Evolutionary conservation across 2,888 invertebrate species (phyloP).

Genomic region (Cheilosia vernalis): DNA sequence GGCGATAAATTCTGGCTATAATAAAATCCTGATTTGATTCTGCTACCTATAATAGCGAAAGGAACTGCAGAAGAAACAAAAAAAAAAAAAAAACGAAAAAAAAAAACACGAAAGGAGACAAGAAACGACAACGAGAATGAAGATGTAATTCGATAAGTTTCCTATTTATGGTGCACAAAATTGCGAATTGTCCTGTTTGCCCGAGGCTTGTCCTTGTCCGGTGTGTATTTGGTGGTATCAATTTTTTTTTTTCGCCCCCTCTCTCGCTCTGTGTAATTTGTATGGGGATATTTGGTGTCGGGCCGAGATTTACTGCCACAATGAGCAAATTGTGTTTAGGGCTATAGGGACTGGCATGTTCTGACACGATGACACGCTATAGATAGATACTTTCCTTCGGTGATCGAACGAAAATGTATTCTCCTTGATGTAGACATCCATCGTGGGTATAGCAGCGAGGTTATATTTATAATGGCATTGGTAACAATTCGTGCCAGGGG

Average conservation of each 20-base stretch:
- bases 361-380: conserved; percentile 17
- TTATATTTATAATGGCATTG: conserved; percentile 33
- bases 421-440: conserved; percentile 3
- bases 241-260: background rate
- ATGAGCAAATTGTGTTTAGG: conserved; percentile 43
- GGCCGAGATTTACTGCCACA: conserved; percentile 50
- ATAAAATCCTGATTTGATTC: conserved; percentile 55
- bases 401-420: conserved; percentile 7
- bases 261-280: conserved; percentile 16
- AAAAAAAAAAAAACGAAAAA: background rate
- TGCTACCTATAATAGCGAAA: conserved; percentile 56
- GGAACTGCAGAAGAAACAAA: conserved; percentile 5
- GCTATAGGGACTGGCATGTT: too few species aligned
- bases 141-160: conserved; percentile 63
- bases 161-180: conserved; percentile 66
- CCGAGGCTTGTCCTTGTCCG: background rate
- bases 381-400: background rate
- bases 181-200: conserved; percentile 37
- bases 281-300: conserved; percentile 56
- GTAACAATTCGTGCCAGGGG: conserved; percentile 23
- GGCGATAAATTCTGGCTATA: conserved; percentile 56
- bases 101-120: background rate
- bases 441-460: background rate
- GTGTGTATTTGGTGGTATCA: background rate
- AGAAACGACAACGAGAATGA: conserved; percentile 28